phyloP scores from a whole-genome alignment of 2,113 vertebrate genomes.

The Gnathochromis pfefferi region DNA sequence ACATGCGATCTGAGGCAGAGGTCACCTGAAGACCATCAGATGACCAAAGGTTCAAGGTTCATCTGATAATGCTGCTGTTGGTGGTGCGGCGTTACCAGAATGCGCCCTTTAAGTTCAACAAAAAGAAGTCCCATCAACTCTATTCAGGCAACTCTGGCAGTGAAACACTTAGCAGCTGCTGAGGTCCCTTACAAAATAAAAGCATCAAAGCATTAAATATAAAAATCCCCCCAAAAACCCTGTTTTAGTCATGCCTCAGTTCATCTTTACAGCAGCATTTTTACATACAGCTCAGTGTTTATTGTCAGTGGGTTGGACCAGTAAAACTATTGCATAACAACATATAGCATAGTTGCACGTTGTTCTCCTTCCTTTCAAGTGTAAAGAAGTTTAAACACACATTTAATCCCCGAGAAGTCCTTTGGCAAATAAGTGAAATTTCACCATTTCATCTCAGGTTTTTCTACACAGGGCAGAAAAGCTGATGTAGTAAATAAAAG shows the following conservation, averaged over 20 bases:
- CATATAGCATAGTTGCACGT: not conserved
- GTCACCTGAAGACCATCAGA: not conserved
- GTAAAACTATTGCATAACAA: not conserved
- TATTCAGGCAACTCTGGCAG: not conserved
- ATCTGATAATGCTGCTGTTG: not conserved
- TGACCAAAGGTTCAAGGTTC: not conserved
- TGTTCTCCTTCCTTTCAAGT: not conserved
- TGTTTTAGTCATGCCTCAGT: not conserved
- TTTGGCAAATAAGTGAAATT: not conserved
- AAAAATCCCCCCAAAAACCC: not conserved
- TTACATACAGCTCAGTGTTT: not conserved
- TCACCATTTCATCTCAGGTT: not conserved
- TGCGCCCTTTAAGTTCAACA: not conserved
- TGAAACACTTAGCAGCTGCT: not conserved
- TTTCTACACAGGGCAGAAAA: not conserved
- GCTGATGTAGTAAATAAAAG: not conserved
- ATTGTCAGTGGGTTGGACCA: not conserved
- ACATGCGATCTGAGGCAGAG: not conserved
- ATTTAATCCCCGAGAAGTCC: not conserved
- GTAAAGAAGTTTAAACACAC: not conserved
- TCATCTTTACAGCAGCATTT: not conserved
- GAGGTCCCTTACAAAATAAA: not conserved
- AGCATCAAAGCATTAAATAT: not conserved
- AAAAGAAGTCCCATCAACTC: not conserved
- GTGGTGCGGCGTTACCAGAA: not conserved